These are phyloP conservation scores for Melanophora roralis DNA, from an alignment of 2,888 invertebrate genomes.

Conservation along the genomic window DNA sequence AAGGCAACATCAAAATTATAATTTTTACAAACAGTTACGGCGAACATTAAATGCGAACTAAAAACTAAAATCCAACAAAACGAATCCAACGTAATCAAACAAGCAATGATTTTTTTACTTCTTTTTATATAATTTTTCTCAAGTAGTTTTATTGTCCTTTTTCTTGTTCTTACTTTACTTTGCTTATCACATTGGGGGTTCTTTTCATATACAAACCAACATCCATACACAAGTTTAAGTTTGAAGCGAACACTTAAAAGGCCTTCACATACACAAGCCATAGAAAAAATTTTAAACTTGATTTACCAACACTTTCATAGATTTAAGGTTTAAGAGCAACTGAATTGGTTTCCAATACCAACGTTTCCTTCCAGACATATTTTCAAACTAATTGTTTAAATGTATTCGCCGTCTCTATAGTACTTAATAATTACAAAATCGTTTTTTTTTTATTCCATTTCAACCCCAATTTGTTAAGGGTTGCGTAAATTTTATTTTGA, in stretches of 20 bases:
- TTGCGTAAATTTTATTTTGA: slow-evolving; percentile 18
- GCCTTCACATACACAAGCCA: no score
- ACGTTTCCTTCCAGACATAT: no score
- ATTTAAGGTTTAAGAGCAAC: no score
- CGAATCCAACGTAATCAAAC: not conserved
- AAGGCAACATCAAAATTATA: not conserved
- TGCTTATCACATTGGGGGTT: slow-evolving; percentile 11
- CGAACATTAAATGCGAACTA: slow-evolving; percentile 50
- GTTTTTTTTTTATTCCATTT: not conserved
- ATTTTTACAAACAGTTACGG: slow-evolving; percentile 46
- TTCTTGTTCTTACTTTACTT: slow-evolving; percentile 20
- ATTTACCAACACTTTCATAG: no score
- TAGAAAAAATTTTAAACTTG: no score
- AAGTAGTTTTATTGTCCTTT: slow-evolving; percentile 28
- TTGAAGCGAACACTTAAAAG: no score
- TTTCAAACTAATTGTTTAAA: no score
- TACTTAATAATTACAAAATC: no score
- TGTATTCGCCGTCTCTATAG: no score
- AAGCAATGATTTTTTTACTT: not conserved
- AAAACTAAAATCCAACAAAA: slow-evolving; percentile 18
- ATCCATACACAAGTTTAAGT: no score
- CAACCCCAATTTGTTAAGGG: slow-evolving; percentile 46
- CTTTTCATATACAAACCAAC: not conserved
- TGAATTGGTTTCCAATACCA: no score
- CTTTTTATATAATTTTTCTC: not conserved